Evolutionary conservation across 2,113 vertebrate genomes (phyloP).

Genomic region (Zosterops japonicus): DNA sequence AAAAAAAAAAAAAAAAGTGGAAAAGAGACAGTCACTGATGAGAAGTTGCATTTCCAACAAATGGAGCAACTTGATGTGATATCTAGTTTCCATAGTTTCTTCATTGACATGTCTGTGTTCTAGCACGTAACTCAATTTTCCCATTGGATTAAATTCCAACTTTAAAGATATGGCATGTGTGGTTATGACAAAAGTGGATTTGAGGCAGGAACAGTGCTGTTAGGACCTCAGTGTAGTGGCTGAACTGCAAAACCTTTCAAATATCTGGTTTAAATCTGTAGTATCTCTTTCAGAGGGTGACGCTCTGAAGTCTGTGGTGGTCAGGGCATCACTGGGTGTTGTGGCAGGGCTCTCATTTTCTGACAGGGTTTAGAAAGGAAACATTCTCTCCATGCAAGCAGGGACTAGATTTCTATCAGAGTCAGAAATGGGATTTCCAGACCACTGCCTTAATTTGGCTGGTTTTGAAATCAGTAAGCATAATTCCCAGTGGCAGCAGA

Average conservation of each 20-base stretch:
- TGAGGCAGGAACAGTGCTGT: not conserved
- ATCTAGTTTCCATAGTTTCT: not conserved
- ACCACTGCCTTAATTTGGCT: not conserved
- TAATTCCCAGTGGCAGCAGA: not conserved
- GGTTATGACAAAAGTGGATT: not conserved
- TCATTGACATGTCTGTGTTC: not conserved
- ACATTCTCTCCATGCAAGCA: not conserved
- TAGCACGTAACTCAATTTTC: not conserved
- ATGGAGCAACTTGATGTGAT: not conserved
- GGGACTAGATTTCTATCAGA: not conserved
- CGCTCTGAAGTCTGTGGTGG: not conserved
- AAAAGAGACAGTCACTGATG: not conserved
- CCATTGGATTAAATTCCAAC: not conserved
- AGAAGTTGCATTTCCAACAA: not conserved
- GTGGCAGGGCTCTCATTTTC: not conserved
- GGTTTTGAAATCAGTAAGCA: not conserved
- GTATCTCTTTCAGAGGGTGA: not conserved
- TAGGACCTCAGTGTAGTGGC: not conserved
- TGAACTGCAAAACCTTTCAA: not conserved
- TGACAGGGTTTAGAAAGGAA: not conserved
- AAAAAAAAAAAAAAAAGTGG: not conserved
- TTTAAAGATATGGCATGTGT: not conserved
- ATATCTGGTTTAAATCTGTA: not conserved
- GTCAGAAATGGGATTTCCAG: not conserved
- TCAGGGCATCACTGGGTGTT: not conserved